These are phyloP conservation scores for Tricholaema leucomelas DNA, from an alignment of 2,113 vertebrate genomes.

Conservation along the genomic window DNA sequence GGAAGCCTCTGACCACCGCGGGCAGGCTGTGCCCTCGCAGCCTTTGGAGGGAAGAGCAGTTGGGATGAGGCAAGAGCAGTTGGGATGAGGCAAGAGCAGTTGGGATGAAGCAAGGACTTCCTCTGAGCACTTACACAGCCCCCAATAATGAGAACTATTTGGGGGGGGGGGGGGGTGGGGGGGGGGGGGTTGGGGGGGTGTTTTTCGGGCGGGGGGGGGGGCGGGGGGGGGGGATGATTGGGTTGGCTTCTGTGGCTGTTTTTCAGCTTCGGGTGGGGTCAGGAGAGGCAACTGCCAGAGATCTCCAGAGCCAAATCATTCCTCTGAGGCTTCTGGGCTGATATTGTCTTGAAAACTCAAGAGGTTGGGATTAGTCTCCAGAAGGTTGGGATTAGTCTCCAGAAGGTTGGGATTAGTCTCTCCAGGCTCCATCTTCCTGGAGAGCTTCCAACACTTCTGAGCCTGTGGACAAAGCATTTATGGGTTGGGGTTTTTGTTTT, in stretches of 20 bases:
- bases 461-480: neutral
- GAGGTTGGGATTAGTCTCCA: slow-evolving; percentile 34
- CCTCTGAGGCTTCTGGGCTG: slow-evolving; percentile 26
- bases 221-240: too few relatives aligned
- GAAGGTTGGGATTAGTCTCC: slow-evolving; percentile 26
- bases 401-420: slow-evolving; percentile 25
- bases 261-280: slow-evolving; percentile 23
- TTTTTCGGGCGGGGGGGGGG: too few relatives aligned
- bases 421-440: slow-evolving; percentile 27
- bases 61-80: neutral
- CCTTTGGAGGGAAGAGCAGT: neutral
- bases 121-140: neutral
- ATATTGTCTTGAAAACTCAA: slow-evolving; percentile 45
- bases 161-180: too few relatives aligned
- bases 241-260: neutral
- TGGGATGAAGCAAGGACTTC: neutral
- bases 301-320: slow-evolving; percentile 30
- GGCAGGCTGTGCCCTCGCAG: neutral
- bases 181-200: too few relatives aligned
- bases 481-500: neutral
- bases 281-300: slow-evolving; percentile 9
- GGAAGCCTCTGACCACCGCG: neutral
- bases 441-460: neutral
- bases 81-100: neutral
- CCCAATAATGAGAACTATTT: too few relatives aligned